Percentiles rank a stretch among this genome's conserved stretches.
Evolutionary conservation across 2,888 invertebrate species (phyloP).

Genomic region (Andrena praecox): DNA sequence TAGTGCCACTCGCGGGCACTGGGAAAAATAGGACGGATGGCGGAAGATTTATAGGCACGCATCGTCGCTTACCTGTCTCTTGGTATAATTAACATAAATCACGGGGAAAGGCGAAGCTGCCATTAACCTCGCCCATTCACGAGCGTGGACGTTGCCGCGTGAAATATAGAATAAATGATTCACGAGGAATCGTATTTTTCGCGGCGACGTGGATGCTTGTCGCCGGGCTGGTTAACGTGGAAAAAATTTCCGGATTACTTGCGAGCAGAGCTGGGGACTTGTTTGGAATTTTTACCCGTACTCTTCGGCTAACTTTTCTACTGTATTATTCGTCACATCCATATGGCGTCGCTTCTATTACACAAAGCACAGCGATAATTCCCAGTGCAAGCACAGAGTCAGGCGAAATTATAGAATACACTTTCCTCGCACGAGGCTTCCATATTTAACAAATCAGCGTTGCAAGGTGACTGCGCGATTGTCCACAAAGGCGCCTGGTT

Average conservation of each 20-base stretch:
- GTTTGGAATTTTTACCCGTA: background rate
- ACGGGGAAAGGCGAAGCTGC: conserved; percentile 23
- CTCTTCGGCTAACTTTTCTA: background rate
- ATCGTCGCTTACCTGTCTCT: conserved; percentile 15
- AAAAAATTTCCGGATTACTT: background rate
- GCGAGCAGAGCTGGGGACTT: background rate
- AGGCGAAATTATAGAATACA: too few species aligned
- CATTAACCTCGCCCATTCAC: conserved; percentile 25
- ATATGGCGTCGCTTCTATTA: too few species aligned
- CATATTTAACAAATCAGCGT: too few species aligned
- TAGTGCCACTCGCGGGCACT: conserved; percentile 7
- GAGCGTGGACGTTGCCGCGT: conserved; percentile 5
- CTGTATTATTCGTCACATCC: too few species aligned
- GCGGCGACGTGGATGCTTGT: background rate
- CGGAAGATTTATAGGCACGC: conserved; percentile 31
- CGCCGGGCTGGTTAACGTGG: background rate
- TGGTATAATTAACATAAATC: conserved; percentile 58
- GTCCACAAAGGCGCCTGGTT: too few species aligned
- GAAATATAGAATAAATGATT: conserved; percentile 42
- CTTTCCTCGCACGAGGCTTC: too few species aligned
- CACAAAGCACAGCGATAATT: too few species aligned
- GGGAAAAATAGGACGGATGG: conserved; percentile 46
- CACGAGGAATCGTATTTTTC: conserved; percentile 8
- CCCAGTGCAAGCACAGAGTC: too few species aligned
- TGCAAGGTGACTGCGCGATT: too few species aligned